A percentile compares a stretch with the other conserved stretches of the same genome.
Conservation (phyloP, 2,113 vertebrate genomes). For the Passer domesticus region DNA sequence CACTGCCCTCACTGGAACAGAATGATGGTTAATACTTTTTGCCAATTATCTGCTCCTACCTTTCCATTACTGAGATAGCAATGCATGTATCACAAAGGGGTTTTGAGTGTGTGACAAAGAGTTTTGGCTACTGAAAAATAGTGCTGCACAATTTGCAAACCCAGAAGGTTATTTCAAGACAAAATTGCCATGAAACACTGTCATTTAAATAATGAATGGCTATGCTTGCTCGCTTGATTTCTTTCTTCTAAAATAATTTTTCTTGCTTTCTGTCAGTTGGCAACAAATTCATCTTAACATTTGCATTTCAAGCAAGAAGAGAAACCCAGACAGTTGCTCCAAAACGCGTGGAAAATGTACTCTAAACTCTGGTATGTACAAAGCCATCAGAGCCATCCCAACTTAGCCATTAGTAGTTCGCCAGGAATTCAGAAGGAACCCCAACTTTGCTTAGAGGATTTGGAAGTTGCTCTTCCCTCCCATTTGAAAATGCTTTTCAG, state of each 20-base stretch:
- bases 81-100: neutral
- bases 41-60: slow-evolving; percentile 4
- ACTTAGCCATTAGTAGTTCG: neutral
- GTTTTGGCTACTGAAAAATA: slow-evolving; percentile 39
- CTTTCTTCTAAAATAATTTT: slow-evolving; percentile 57
- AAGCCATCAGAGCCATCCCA: neutral
- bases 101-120: slow-evolving; percentile 7
- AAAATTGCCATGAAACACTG: slow-evolving; percentile 40
- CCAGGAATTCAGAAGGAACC: neutral
- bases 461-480: neutral
- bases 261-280: slow-evolving; percentile 56
- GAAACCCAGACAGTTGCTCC: slow-evolving; percentile 23
- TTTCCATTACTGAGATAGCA: slow-evolving; percentile 20
- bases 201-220: slow-evolving; percentile 59
- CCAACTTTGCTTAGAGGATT: neutral
- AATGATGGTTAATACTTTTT: neutral
- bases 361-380: neutral
- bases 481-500: neutral
- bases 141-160: slow-evolving; percentile 20
- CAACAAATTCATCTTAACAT: slow-evolving; percentile 54
- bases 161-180: slow-evolving; percentile 56
- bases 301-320: slow-evolving; percentile 39
- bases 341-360: slow-evolving; percentile 14
- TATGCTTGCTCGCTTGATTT: slow-evolving; percentile 44
- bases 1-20: neutral